Conservation (phyloP, 2,888 invertebrate species). For the Buathra laborator region DNA sequence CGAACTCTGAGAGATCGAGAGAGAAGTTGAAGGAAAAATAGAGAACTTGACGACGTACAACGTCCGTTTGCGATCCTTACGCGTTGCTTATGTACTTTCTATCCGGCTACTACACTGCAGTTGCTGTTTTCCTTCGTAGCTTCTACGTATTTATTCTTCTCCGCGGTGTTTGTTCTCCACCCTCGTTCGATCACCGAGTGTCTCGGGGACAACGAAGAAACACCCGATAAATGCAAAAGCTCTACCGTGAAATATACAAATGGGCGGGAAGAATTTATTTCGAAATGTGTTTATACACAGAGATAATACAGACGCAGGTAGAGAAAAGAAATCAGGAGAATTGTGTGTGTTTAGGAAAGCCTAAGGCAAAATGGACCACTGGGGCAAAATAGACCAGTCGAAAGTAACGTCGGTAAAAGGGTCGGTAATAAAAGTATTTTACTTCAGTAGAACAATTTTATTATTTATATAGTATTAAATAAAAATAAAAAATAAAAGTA, state of each 20-base stretch:
- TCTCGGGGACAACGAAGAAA: slow-evolving; percentile 53
- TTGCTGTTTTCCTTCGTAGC: slow-evolving; percentile 61
- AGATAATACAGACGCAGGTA: not conserved
- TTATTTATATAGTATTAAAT: no score
- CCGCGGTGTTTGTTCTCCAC: slow-evolving; percentile 49
- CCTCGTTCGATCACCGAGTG: slow-evolving; percentile 49
- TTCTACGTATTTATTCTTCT: slow-evolving; percentile 30
- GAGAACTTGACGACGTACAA: slow-evolving; percentile 49
- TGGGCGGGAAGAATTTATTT: slow-evolving; percentile 53
- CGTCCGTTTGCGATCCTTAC: slow-evolving; percentile 37
- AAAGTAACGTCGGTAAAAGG: no score
- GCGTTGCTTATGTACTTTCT: slow-evolving; percentile 47
- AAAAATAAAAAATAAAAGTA: no score
- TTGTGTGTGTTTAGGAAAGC: slow-evolving; percentile 5
- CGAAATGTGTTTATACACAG: not conserved
- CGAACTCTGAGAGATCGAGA: not conserved
- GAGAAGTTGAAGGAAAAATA: not conserved
- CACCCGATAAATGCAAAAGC: slow-evolving; percentile 56
- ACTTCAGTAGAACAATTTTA: no score
- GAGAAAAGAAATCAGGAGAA: not conserved
- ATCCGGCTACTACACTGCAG: slow-evolving; percentile 43
- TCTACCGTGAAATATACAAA: slow-evolving; percentile 60
- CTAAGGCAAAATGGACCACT: no score
- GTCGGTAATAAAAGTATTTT: no score
- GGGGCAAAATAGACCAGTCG: no score